Conservation (phyloP, 2,888 invertebrate genomes). For the Merodon equestris region DNA sequence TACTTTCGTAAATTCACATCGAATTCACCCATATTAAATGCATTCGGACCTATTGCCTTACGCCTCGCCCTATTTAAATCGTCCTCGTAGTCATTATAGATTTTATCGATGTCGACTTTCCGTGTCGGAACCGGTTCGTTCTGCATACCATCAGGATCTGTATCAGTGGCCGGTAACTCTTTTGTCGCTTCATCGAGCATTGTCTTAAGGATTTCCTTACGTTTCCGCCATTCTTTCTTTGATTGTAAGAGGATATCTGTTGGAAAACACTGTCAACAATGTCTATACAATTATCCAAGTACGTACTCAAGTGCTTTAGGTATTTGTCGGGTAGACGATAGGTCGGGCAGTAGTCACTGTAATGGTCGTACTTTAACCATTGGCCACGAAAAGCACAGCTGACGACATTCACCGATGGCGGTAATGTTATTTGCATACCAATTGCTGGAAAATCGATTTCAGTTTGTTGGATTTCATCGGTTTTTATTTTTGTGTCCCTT, state of each 20-base stretch:
- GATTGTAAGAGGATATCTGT: constrained; percentile 76
- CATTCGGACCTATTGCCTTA: constrained; percentile 75
- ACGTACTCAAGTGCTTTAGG: constrained; percentile 68
- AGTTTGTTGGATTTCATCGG: constrained; percentile 75
- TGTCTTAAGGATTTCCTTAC: constrained; percentile 77
- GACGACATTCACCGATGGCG: constrained; percentile 77
- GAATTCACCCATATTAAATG: constrained; percentile 79
- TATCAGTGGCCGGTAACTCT: constrained; percentile 73
- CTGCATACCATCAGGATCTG: constrained; percentile 71
- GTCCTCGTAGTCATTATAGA: constrained; percentile 78
- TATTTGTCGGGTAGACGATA: constrained; percentile 72
- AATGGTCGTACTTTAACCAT: constrained; percentile 81
- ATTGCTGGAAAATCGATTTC: constrained; percentile 79
- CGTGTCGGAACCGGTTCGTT: constrained; percentile 72
- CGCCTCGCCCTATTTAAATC: constrained; percentile 75
- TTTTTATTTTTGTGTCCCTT: constrained; percentile 75
- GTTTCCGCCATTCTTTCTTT: constrained; percentile 78
- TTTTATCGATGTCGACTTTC: constrained; percentile 76
- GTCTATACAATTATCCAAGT: too few relatives aligned
- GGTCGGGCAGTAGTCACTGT: constrained; percentile 79
- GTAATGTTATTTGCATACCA: constrained; percentile 78
- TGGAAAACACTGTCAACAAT: neutral
- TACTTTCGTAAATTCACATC: constrained; percentile 88
- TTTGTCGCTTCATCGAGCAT: constrained; percentile 76
- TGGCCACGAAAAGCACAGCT: constrained; percentile 79